Evolutionary conservation across 2,797 vertebrate genomes (phyloP).

Genomic region (Enteromius treurensis): DNA sequence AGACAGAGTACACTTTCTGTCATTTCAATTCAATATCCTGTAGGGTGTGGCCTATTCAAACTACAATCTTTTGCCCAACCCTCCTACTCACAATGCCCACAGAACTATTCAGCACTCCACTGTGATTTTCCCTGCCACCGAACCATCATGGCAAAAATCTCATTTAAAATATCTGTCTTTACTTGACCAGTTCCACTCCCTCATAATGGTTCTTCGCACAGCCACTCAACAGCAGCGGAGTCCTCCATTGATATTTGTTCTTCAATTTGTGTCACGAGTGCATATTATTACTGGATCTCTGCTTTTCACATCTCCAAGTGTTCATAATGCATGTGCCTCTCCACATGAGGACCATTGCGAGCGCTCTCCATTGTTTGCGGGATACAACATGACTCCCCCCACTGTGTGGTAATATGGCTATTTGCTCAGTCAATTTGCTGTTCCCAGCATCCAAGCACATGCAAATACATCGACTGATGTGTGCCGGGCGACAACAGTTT

Average conservation of each 20-base stretch:
- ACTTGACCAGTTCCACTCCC: constrained; percentile 55
- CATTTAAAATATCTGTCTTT: constrained; percentile 47
- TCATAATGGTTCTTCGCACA: constrained; percentile 48
- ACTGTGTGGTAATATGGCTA: constrained; percentile 81
- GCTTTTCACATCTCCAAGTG: constrained; percentile 67
- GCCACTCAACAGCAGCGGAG: constrained; percentile 52
- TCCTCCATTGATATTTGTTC: constrained; percentile 54
- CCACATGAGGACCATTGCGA: constrained; percentile 69
- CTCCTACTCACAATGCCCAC: background rate
- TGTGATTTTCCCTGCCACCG: constrained; percentile 12
- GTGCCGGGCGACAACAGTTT: constrained; percentile 65
- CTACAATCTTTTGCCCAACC: background rate
- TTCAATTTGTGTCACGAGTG: constrained; percentile 57
- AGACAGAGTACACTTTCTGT: background rate
- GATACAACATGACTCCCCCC: constrained; percentile 75
- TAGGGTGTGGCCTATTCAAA: constrained; percentile 6
- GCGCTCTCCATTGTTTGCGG: constrained; percentile 74
- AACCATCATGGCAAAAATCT: constrained; percentile 31
- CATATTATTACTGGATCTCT: constrained; percentile 63
- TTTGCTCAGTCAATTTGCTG: constrained; percentile 83
- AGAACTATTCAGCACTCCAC: constrained; percentile 1
- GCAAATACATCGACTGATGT: constrained; percentile 76
- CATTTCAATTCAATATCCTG: background rate
- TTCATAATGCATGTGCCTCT: constrained; percentile 72
- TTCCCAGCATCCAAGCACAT: constrained; percentile 79